phyloP scores from a whole-genome alignment of 2,888 invertebrate species.

The Macrophya annulata region DNA sequence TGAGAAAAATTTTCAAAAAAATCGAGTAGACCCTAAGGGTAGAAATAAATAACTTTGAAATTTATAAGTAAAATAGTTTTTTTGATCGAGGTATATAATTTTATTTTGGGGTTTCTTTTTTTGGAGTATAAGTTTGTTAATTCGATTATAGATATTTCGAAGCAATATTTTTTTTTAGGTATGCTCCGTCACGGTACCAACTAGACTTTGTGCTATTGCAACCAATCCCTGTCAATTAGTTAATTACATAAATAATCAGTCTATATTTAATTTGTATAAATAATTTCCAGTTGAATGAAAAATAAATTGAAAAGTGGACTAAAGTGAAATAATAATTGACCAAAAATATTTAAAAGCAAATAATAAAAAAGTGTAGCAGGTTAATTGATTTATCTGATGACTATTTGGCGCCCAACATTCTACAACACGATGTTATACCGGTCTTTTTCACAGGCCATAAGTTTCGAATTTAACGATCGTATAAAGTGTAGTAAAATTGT shows the following conservation, averaged over 20 bases:
- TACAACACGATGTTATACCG: not conserved
- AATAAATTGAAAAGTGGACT: too few species aligned
- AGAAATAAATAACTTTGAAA: too few species aligned
- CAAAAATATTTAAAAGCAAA: not conserved
- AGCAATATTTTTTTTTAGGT: not conserved
- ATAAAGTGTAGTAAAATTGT: not conserved
- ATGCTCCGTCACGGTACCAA: not conserved
- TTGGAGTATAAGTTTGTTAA: too few species aligned
- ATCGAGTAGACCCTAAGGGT: too few species aligned
- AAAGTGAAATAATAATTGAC: not conserved
- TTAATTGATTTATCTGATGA: not conserved
- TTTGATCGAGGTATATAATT: too few species aligned
- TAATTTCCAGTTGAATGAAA: too few species aligned
- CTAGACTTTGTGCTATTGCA: too few species aligned
- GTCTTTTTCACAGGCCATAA: not conserved
- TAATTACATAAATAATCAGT: too few species aligned
- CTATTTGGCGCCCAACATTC: not conserved
- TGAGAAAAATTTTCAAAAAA: not conserved
- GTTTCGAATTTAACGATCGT: conserved; percentile 9
- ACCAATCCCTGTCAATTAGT: too few species aligned
- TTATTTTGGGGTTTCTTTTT: too few species aligned
- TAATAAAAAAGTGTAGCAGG: not conserved
- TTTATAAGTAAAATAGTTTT: too few species aligned
- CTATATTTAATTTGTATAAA: too few species aligned
- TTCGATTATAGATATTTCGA: not conserved